These are phyloP conservation scores for Atherix ibis DNA, from an alignment of 2,888 invertebrate species.

Conservation along the genomic window DNA sequence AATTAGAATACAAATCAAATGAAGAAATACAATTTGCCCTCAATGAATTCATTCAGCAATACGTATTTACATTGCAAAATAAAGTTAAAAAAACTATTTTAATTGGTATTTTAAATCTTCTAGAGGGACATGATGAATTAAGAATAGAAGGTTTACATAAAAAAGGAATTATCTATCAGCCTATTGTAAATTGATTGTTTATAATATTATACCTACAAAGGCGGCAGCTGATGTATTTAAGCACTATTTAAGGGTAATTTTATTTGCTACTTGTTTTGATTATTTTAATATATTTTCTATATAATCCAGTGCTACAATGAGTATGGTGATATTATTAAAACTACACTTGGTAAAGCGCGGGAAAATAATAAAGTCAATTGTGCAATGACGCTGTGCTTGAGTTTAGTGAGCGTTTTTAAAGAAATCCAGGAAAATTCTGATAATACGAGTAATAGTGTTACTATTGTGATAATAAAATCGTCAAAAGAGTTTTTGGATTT, in stretches of 20 bases:
- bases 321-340: constrained; percentile 96
- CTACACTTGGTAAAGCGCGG: constrained; percentile 87
- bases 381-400: constrained; percentile 84
- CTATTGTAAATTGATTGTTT: constrained; percentile 94
- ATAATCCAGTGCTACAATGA: constrained; percentile 95
- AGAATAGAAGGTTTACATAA: constrained; percentile 96
- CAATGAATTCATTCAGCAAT: constrained; percentile 80
- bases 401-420: constrained; percentile 75
- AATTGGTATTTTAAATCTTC: no score
- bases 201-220: constrained; percentile 88
- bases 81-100: no score
- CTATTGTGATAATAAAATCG: constrained; percentile 45
- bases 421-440: constrained; percentile 42
- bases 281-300: no score
- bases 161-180: constrained; percentile 90
- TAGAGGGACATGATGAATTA: constrained; percentile 87
- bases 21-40: constrained; percentile 61
- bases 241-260: constrained; percentile 91
- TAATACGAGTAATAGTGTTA: no score
- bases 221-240: constrained; percentile 90
- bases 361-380: constrained; percentile 96
- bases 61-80: constrained; percentile 86
- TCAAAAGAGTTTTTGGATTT: constrained; percentile 77
- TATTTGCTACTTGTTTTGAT: no score
- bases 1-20: constrained; percentile 69